These are phyloP conservation scores for Micrasema minimum DNA, from an alignment of 1,140 invertebrate genomes.

Conservation along the genomic window DNA sequence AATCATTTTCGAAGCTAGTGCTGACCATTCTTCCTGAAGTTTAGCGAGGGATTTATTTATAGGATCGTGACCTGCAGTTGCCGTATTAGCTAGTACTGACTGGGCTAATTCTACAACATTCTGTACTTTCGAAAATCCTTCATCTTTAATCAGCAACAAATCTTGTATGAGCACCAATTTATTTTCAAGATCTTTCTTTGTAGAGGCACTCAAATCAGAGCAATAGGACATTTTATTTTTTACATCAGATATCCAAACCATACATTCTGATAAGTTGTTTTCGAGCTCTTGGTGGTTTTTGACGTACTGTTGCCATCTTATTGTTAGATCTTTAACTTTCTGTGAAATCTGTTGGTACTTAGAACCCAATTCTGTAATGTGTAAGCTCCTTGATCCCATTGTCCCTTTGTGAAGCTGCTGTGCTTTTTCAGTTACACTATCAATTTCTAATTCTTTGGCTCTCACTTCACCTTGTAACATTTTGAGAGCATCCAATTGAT, in stretches of 20 bases:
- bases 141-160: conserved; percentile 87
- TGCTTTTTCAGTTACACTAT: conserved; percentile 89
- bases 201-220: conserved; percentile 81
- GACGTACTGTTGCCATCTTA: conserved; percentile 93
- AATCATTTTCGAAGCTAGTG: conserved; percentile 86
- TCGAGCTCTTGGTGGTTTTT: conserved; percentile 90
- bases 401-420: conserved; percentile 83
- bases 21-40: conserved; percentile 91
- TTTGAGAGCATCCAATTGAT: conserved; percentile 83
- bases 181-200: conserved; percentile 85
- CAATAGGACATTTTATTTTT: conserved; percentile 87
- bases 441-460: conserved; percentile 92
- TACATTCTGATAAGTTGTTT: conserved; percentile 81
- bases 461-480: conserved; percentile 87
- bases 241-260: conserved; percentile 86
- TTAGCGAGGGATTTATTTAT: conserved; percentile 86
- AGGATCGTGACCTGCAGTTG: conserved; percentile 84
- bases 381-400: conserved; percentile 72
- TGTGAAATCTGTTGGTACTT: conserved; percentile 91
- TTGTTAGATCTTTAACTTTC: conserved; percentile 91
- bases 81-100: conserved; percentile 91
- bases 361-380: conserved; percentile 86
- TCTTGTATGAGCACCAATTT: conserved; percentile 89
- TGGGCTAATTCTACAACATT: conserved; percentile 89
- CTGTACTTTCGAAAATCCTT: conserved; percentile 89